Base-by-base conservation (phyloP, 1,140 invertebrate genomes). In the Oscheius sp. region DNA sequence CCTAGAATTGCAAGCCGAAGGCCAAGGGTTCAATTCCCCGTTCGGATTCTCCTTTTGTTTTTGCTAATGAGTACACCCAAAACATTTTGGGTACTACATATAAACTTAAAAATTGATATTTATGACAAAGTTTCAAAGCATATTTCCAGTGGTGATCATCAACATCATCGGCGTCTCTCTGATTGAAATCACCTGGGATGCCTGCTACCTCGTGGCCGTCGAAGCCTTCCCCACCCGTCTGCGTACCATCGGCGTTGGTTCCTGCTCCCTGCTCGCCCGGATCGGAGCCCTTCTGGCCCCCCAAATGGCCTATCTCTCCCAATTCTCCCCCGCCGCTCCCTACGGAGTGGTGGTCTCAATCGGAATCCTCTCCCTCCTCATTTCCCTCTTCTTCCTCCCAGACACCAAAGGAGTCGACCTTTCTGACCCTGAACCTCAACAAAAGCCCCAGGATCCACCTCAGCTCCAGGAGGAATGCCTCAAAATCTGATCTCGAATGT, bases 201-300 rank as follows among this genome's bases (percentile, higher is more conserved):
- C 71, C 3, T 73, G 71, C 15, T 73, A 73, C 59, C 46, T 73
- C 3, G 64, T 68, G 13, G 71, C 65, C 10, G 71, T 38, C 10
- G 71, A 89, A 88, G 88, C 89, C 15, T 95, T 94, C 84, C 93
- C 93, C 0, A 94, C 92, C 3, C 91, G 91, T 55, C 88, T 93
- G 74, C 85, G 93, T 74, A 90, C 92, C 34, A 90, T 93, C 35
- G 93, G 92, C 0, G 90, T 94, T 0, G 93, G 92, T 2, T 90
- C 91, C 1, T 94, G 92, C 85, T 92, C 91, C 81, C 91, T 90
- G 2, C 91, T 94, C 87, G 92, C 93, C 1, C 86, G 93, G 70
- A 88, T 94, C 32, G 93, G 93, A 38, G 93, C 93, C 20, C 71
- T 73, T 20, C 34, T 73, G 2, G 71, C 71, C 3, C 71, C 71